Evolutionary conservation across 2,888 invertebrate genomes (phyloP).

Genomic region (Operophtera brumata): DNA sequence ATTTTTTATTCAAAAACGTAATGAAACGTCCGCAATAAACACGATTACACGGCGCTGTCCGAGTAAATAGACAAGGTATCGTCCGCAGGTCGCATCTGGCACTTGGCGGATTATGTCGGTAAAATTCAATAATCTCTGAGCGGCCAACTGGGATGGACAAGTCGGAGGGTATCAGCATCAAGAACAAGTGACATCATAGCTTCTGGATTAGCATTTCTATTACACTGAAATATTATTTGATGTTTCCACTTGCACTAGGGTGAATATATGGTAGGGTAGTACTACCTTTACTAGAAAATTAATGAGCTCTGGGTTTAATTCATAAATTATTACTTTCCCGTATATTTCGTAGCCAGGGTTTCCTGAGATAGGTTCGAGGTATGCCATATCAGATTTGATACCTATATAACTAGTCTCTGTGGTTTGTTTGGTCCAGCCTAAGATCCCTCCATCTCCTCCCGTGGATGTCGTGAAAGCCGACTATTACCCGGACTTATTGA

Average conservation of each 20-base stretch:
- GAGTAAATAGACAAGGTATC: constrained; percentile 65
- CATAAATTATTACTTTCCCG: too few species aligned
- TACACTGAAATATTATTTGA: not conserved
- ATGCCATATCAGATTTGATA: too few species aligned
- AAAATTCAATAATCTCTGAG: constrained; percentile 72
- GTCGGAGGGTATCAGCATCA: constrained; percentile 23
- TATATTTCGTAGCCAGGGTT: too few species aligned
- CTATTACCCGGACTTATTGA: too few species aligned
- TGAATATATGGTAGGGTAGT: not conserved
- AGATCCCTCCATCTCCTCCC: too few species aligned
- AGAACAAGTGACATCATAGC: constrained; percentile 1
- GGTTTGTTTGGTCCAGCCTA: too few species aligned
- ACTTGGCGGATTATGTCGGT: constrained; percentile 65
- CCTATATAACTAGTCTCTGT: too few species aligned
- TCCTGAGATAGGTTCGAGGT: too few species aligned
- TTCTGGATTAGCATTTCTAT: not conserved
- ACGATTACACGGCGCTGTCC: constrained; percentile 18
- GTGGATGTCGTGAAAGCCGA: too few species aligned
- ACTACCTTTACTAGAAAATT: not conserved
- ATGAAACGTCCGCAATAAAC: constrained; percentile 13
- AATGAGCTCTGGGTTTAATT: too few species aligned
- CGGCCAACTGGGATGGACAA: constrained; percentile 61
- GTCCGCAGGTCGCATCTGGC: constrained; percentile 65
- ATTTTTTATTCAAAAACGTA: not conserved
- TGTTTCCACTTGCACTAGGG: not conserved